phyloP scores from a whole-genome alignment of 2,113 vertebrate species.

The Corythornis vintsioides region DNA sequence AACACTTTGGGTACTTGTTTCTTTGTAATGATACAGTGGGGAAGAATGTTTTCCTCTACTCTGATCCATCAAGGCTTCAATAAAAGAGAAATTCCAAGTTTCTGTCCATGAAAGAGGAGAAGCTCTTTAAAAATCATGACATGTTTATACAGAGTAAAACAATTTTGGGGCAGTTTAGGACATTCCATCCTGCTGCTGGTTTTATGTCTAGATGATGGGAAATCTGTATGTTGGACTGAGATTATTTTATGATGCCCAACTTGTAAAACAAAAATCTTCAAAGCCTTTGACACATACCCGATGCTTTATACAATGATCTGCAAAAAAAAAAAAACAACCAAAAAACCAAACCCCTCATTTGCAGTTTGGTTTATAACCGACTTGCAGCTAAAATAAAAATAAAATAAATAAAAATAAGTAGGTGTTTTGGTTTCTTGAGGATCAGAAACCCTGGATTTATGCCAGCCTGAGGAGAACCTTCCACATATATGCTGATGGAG shows the following conservation, averaged over 20 bases:
- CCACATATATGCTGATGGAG: background rate
- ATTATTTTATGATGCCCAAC: background rate
- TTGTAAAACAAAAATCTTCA: background rate
- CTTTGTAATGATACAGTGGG: background rate
- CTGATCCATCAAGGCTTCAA: background rate
- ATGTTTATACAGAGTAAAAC: slow-evolving; percentile 14
- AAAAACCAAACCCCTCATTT: background rate
- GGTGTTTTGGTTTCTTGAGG: background rate
- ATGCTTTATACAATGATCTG: background rate
- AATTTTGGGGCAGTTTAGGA: slow-evolving; percentile 38
- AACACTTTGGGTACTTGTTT: accelerated
- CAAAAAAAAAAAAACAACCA: background rate
- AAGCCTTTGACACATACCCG: background rate
- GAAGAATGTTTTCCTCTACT: background rate
- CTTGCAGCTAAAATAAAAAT: background rate
- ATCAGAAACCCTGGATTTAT: background rate
- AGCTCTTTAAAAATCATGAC: slow-evolving; percentile 28
- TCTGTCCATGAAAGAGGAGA: slow-evolving; percentile 12
- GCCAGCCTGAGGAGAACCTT: background rate
- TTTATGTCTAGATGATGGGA: background rate
- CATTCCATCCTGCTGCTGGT: background rate
- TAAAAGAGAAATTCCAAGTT: slow-evolving; percentile 35
- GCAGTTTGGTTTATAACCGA: background rate
- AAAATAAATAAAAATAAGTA: background rate
- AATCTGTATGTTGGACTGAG: background rate